Conservation (phyloP, 2,113 vertebrate species). For the Platichthys flesus region DNA sequence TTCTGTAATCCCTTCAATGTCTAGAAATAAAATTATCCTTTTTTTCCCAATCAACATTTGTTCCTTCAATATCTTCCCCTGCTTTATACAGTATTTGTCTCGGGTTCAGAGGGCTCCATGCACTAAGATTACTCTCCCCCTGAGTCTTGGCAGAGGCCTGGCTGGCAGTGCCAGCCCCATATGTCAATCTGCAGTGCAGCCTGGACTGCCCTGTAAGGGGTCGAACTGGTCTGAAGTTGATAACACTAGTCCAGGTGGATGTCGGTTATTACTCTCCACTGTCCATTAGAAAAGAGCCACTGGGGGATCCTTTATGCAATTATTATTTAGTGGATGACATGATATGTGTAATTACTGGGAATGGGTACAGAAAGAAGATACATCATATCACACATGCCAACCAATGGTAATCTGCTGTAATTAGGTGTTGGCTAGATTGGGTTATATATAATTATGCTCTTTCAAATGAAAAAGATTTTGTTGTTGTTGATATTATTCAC, state of each 20-base stretch:
- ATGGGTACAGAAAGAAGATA: constrained; percentile 63
- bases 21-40: too few species aligned
- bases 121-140: constrained; percentile 53
- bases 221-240: constrained; percentile 33
- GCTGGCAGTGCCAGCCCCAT: constrained; percentile 48
- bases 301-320: constrained; percentile 59
- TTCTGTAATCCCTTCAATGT: background rate
- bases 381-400: constrained; percentile 67
- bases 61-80: background rate
- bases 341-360: constrained; percentile 72
- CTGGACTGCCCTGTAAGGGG: constrained; percentile 14
- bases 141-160: constrained; percentile 43
- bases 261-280: constrained; percentile 59
- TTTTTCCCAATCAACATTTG: constrained; percentile 1
- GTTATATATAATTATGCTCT: constrained; percentile 51
- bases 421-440: constrained; percentile 59
- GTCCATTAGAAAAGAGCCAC: constrained; percentile 58
- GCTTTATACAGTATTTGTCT: background rate
- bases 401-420: constrained; percentile 67
- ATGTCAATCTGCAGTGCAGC: constrained; percentile 42
- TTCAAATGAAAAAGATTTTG: constrained; percentile 30
- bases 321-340: constrained; percentile 66
- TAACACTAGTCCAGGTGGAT: constrained; percentile 60
- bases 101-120: constrained; percentile 39
- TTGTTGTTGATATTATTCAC: background rate